Conservation (phyloP, 2,113 vertebrate genomes). For the Toxotes jaculatrix region DNA sequence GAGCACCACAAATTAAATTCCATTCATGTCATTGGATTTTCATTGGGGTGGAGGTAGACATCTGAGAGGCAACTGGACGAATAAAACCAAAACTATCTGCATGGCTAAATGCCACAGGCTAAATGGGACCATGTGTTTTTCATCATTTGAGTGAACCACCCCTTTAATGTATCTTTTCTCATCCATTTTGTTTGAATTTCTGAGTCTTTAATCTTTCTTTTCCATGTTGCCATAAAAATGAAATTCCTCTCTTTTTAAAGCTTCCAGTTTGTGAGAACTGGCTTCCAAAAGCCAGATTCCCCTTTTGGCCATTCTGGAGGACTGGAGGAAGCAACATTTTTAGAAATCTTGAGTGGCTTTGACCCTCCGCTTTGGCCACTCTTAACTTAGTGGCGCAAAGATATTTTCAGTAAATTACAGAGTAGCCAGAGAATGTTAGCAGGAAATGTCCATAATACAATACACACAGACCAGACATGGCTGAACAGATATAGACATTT, state of each 20-base stretch:
- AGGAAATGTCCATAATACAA: conserved; percentile 78
- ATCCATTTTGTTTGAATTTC: not conserved
- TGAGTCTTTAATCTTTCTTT: not conserved
- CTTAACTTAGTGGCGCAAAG: conserved; percentile 51
- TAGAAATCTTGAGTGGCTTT: conserved; percentile 73
- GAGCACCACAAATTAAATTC: not conserved
- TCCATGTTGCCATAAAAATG: not conserved
- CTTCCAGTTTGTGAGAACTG: conserved; percentile 57
- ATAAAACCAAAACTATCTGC: not conserved
- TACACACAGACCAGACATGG: conserved; percentile 60
- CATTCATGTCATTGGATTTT: not conserved
- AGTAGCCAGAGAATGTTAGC: conserved; percentile 73
- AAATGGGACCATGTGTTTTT: not conserved
- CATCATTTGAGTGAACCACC: not conserved
- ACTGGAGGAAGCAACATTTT: conserved; percentile 70
- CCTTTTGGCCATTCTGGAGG: conserved; percentile 53
- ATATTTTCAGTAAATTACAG: conserved; percentile 82
- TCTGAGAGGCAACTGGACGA: not conserved
- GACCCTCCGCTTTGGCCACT: conserved; percentile 56
- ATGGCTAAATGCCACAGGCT: not conserved
- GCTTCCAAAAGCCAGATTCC: conserved; percentile 28
- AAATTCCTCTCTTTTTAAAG: conserved; percentile 9
- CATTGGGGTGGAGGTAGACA: not conserved
- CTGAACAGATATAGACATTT: conserved; percentile 62
- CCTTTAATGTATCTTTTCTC: not conserved